Evolutionary conservation across 1,140 invertebrate genomes (phyloP), one percentile per base, ranked within the genome.

Genomic region (Drosophila lowei): DNA sequence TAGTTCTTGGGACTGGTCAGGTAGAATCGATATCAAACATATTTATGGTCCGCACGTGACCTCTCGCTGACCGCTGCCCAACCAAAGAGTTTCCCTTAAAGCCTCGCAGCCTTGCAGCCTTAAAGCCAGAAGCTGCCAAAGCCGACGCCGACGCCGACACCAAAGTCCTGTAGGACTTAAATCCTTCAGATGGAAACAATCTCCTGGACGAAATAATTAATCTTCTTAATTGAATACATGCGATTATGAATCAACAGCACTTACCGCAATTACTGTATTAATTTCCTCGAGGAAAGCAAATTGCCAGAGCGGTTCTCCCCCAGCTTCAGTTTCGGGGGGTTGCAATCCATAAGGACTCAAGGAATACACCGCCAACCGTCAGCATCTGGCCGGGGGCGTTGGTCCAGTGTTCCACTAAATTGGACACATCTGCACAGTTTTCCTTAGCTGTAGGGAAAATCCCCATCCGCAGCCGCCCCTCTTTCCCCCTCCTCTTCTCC

Each of bases 361-460:
- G 34, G 43, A 43, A 43, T 13, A 30, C 60, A 34, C n/a, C 49
- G 65, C 15, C 46, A 21, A 71, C 48, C 61, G 47, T 71, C 38
- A 71, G 62, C 64, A 67, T 72, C 68, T 72, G 68, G 34, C 57
- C 56, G 55, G 64, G 56, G 59, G 59, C 18, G 64, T 58, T 70
- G 57, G 65, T 84, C 65, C 70, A 61, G 63, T 70, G 77, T 85
- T 86, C 74, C 83, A 86, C 83, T 86, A 88, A 86, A 86, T 86
- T 86, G 81, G 81, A 88, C 83, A 86, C 81, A 86, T 86, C 81
- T 86, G 81, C 65, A 88, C 72, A 67, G 71, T 83, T 86, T 86
- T 71, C 43, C 52, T 55, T 44, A 34, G 34, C 59, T 53, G 28
- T 25, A 30, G 41, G 54, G 38, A 7, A 41, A 48, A 47, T 42